Evolutionary conservation across 1,140 invertebrate genomes (phyloP), one percentile per base, ranked within the genome.

Genomic region (Solenopsis invicta): DNA sequence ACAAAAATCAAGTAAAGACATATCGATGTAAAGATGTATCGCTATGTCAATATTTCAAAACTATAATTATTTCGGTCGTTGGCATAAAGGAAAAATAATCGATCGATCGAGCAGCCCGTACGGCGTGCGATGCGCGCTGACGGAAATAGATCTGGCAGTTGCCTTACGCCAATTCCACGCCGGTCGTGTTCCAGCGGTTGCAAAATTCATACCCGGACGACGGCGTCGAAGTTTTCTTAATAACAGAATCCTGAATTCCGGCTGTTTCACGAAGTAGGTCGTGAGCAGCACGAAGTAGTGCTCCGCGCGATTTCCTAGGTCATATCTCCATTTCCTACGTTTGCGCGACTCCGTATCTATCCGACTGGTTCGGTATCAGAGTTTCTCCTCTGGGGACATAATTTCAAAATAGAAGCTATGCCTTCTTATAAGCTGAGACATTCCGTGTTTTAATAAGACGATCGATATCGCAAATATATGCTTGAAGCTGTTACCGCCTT

Each of bases 201-300:
- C 81, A 86, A 89, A 91, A 91, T 90, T 90, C 87, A 86, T 91
- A 90, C 77, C 66, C 77, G 59, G 56, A 62, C 54, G 64, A 48
- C 52, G 41, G 34, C 67, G 56, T 21, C 74, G 61, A 88, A 91
- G 71, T 91, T 91, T 90, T 91, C 89, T 91, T 91, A 91, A 91
- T 91, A 90, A 91, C 89, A 87, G 77, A 87, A 90, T 90, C 84
- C 78, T 56, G 67, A 90, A 90, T 90, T 88, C 84, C 72, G 62
- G 64, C 74, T 88, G 89, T 90, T 90, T 84, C 66, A n/a, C 74
- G 56, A 90, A 91, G 77, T 91, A 90, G 90, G 90, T 91, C 90
- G 84, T 29, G 29, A 29, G 29, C 29, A 29, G 29, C 29, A 29
- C 29, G 29, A 29, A 29, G 29, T 29, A 29, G 29, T 71, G 56